Base-by-base conservation (phyloP, 2,113 vertebrate species). In the Cyanistes caeruleus region DNA sequence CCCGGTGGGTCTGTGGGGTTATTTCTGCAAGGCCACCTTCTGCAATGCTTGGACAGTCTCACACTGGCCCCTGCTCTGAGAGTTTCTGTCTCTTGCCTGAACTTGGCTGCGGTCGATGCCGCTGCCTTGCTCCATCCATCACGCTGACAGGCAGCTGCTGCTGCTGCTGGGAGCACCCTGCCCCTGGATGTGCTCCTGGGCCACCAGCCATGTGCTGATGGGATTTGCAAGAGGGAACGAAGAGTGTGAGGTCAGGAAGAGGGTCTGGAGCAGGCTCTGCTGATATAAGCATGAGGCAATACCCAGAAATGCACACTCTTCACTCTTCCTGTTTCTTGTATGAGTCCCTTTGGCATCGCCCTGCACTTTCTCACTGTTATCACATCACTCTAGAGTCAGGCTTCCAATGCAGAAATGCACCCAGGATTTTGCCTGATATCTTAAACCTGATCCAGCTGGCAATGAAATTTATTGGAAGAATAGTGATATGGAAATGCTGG, bases 1-100 rank as follows among this genome's bases (percentile, higher is more conserved):
- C 69, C 62, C 0, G 0, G 49, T 46, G 76, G 48, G 87, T 59
- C 75, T 0, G 0, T 11, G 52, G 48, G 59, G 37, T 79, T 62
- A 10, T 72, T 92, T 74, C 74, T 91, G 15, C 0, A 2, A 75
- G 53, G 52, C 19, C 78, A 59, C 8, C 37, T 81, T 30, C 60
- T 72, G 65, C 78, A 92, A 33, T 0, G 18, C 65, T 76, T 1
- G 0, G 53, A 28, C 31, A 70, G 46, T 10, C 72, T 39, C 8
- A 24, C 22, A 5, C 4, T 4, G 4, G 77, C 35, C 39, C 39
- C 39, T 59, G 53, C 78, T 75, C 87, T 60, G 70, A 60, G 68
- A 16, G 11, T 77, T 77, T 77, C 84, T 77, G 69, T 59, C 5
- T 0, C 49, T 43, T 0, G 2, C 46, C n/a, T 2, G 10, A 68